A percentile compares a stretch with the other conserved stretches of the same genome.
These are phyloP conservation scores for Rhineura floridana DNA, from an alignment of 2,113 vertebrate genomes.

Conservation along the genomic window DNA sequence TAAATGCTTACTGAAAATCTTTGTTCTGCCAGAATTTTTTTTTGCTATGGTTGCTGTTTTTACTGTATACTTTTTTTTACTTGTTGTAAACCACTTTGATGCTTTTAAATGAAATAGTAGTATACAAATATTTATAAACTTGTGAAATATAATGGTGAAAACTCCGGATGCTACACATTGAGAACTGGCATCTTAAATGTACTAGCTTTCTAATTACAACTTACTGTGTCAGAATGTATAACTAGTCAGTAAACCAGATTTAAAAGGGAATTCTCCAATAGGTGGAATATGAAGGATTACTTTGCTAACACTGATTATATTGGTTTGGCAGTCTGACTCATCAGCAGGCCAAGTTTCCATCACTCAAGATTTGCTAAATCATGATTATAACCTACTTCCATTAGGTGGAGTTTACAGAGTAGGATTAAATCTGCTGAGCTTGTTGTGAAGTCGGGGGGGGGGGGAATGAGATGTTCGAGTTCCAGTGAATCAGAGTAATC, in stretches of 20 bases:
- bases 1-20: too few relatives aligned
- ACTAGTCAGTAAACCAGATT: background rate
- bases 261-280: background rate
- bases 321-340: background rate
- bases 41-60: too few relatives aligned
- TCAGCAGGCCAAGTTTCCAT: slow-evolving; percentile 52
- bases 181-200: too few relatives aligned
- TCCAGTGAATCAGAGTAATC: rapidly evolving
- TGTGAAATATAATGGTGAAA: too few relatives aligned
- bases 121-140: too few relatives aligned
- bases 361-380: background rate
- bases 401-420: background rate
- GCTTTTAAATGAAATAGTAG: too few relatives aligned
- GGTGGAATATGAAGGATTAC: background rate
- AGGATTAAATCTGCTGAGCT: background rate
- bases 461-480: rapidly evolving
- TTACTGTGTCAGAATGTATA: too few relatives aligned
- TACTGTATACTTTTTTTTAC: too few relatives aligned
- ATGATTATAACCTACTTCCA: rapidly evolving
- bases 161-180: too few relatives aligned
- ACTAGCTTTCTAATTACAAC: too few relatives aligned
- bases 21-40: too few relatives aligned
- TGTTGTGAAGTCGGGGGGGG: rapidly evolving
- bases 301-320: background rate
- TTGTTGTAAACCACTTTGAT: too few relatives aligned